Evolutionary conservation across 2,888 invertebrate species (phyloP).

Genomic region (Drosophila lacicola): DNA sequence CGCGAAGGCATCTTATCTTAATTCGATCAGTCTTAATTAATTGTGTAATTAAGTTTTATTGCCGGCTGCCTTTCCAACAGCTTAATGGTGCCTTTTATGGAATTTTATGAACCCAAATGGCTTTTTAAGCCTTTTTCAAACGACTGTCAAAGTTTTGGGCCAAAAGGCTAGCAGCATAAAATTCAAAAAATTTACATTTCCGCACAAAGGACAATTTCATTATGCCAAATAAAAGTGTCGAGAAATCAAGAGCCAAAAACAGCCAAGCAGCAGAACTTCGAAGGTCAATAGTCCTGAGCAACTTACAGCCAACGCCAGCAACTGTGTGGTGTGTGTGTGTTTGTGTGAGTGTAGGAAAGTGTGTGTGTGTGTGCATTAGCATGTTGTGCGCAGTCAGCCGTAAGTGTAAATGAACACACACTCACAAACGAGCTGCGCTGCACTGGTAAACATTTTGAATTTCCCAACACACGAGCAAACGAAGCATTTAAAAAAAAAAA

Average conservation of each 20-base stretch:
- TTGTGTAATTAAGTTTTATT: conserved; percentile 34
- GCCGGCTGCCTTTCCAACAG: conserved; percentile 12
- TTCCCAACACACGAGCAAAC: conserved; percentile 12
- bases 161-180: conserved; percentile 15
- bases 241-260: conserved; percentile 32
- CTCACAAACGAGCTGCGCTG: background rate
- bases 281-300: conserved; percentile 21
- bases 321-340: background rate
- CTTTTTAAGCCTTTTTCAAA: conserved; percentile 1
- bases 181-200: conserved; percentile 40
- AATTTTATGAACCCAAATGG: conserved; percentile 16
- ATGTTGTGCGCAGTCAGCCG: conserved; percentile 50
- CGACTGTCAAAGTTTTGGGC: conserved; percentile 11
- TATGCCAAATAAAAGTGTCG: conserved; percentile 28
- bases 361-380: conserved; percentile 19
- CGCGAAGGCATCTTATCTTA: conserved; percentile 18
- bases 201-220: conserved; percentile 33
- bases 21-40: conserved; percentile 53
- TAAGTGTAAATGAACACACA: conserved; percentile 34
- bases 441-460: conserved; percentile 7
- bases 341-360: background rate
- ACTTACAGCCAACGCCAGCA: background rate
- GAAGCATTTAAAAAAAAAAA: background rate
- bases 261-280: conserved; percentile 33
- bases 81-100: conserved; percentile 19